Evolutionary conservation across 2,797 vertebrate genomes (phyloP).

Genomic region (Acomys russatus): DNA sequence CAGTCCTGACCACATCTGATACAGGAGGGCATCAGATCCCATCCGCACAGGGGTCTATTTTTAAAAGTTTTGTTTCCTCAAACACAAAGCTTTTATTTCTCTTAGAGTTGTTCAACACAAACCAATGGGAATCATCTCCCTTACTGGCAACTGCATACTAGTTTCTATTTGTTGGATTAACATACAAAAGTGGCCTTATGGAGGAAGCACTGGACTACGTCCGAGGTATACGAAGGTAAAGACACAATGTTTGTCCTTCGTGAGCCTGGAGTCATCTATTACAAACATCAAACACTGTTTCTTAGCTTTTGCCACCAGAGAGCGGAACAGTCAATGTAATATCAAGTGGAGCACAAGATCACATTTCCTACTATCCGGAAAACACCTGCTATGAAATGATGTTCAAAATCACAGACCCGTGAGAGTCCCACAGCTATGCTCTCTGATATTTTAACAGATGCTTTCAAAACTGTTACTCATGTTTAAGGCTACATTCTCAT

Average conservation of each 20-base stretch:
- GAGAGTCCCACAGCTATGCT: not conserved
- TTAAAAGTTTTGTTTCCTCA: slow-evolving; percentile 33
- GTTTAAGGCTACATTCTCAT: not conserved
- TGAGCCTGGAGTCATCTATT: not conserved
- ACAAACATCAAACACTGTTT: slow-evolving; percentile 30
- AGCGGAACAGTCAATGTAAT: slow-evolving; percentile 20
- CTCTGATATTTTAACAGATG: not conserved
- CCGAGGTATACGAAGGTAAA: not conserved
- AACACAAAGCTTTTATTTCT: not conserved
- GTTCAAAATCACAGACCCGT: not conserved
- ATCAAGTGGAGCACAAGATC: not conserved
- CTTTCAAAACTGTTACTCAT: not conserved
- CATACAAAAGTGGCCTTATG: not conserved
- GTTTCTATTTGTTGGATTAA: not conserved
- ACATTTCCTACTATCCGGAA: not conserved
- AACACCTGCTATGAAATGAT: not conserved
- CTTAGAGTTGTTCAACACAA: not conserved
- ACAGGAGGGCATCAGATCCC: not conserved
- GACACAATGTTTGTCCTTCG: not conserved
- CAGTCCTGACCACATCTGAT: not conserved
- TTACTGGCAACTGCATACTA: not conserved
- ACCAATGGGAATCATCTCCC: not conserved
- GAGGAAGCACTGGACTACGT: not conserved
- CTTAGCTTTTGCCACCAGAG: not conserved
- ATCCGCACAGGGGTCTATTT: slow-evolving; percentile 4